These are phyloP conservation scores for Ciconia maguari DNA, from an alignment of 2,113 vertebrate genomes.

Conservation along the genomic window DNA sequence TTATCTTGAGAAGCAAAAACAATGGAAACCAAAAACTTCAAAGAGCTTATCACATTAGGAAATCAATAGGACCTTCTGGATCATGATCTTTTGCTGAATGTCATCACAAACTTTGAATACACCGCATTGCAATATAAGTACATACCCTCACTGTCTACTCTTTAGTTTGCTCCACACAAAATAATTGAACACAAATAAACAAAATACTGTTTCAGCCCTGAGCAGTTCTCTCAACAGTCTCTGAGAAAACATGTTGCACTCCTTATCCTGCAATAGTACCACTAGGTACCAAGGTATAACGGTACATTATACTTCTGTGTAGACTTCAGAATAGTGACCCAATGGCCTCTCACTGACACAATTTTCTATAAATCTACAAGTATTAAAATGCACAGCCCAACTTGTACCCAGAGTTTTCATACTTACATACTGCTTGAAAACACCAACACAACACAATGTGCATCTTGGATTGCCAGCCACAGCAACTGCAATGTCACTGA, in stretches of 20 bases:
- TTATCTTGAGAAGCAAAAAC: neutral
- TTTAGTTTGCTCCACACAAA: neutral
- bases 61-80: neutral
- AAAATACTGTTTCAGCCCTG: neutral
- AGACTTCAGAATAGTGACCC: neutral
- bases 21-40: neutral
- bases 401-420: neutral
- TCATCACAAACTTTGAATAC: neutral
- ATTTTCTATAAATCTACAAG: neutral
- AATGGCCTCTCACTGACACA: neutral
- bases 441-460: neutral
- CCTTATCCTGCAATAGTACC: neutral
- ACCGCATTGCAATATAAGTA: neutral
- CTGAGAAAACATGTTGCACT: fast-evolving
- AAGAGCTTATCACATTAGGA: neutral
- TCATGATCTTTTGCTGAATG: neutral
- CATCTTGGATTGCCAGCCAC: neutral
- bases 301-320: neutral
- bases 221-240: neutral
- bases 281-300: neutral
- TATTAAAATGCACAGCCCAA: neutral
- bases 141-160: neutral
- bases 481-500: too few species aligned
- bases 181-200: neutral
- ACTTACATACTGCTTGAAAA: neutral